Conservation (phyloP, 2,113 vertebrate species). For the Eidolon helvum region DNA sequence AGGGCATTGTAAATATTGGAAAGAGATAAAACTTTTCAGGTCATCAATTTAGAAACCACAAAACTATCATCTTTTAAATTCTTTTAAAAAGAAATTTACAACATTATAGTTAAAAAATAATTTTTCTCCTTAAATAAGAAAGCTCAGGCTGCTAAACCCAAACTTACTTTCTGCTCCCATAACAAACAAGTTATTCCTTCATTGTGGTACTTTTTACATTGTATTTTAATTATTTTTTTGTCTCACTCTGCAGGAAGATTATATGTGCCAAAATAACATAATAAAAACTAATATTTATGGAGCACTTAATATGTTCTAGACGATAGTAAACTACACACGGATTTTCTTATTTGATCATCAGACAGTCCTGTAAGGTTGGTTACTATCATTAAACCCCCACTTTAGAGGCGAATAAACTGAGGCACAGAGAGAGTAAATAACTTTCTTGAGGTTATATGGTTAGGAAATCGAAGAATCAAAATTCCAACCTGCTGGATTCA, state of each 20-base stretch:
- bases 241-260: not conserved
- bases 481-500: not conserved
- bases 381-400: not conserved
- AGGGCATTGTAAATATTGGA: not conserved
- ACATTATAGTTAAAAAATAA: not conserved
- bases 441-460: not conserved
- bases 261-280: not conserved
- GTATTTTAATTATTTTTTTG: not conserved
- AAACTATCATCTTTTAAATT: not conserved
- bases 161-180: not conserved
- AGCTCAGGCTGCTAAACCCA: not conserved
- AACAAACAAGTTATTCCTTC: constrained; percentile 3
- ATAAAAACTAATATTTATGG: not conserved
- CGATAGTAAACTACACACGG: not conserved
- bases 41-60: not conserved
- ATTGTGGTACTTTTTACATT: not conserved
- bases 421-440: not conserved
- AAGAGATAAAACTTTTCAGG: not conserved
- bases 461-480: not conserved
- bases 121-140: not conserved
- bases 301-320: not conserved
- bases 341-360: not conserved
- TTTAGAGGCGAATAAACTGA: not conserved
- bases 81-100: not conserved
- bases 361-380: not conserved